phyloP scores from a whole-genome alignment of 2,888 invertebrate genomes.

The Torymus auratus region DNA sequence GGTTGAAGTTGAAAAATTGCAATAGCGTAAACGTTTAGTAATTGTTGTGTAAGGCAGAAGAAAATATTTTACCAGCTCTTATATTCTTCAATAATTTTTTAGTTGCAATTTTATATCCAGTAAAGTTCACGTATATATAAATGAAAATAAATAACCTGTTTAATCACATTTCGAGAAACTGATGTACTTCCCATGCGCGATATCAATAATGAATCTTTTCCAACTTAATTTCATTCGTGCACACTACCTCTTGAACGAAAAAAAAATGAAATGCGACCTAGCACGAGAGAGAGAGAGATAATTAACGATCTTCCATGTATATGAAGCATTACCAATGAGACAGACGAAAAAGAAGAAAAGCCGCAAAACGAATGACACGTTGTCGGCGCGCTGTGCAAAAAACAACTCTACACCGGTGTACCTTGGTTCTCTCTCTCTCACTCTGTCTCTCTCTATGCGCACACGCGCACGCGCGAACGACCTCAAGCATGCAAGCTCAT shows the following conservation, averaged over 20 bases:
- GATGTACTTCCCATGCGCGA: background rate
- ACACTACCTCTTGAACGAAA: no score
- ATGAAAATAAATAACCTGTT: slow-evolving; percentile 1
- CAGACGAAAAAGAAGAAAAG: background rate
- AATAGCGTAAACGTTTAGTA: no score
- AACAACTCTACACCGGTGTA: slow-evolving; percentile 10
- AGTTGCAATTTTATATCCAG: no score
- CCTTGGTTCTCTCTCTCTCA: slow-evolving; percentile 1
- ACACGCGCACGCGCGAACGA: slow-evolving; percentile 1
- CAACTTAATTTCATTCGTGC: slow-evolving; percentile 7
- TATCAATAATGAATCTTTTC: slow-evolving; percentile 31
- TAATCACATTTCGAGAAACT: no score
- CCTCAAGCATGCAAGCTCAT: slow-evolving; percentile 1
- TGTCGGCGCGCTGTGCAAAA: background rate
- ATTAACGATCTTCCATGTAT: slow-evolving; percentile 19
- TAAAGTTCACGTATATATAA: no score
- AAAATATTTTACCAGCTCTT: no score
- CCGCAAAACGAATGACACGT: background rate
- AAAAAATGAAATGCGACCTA: no score
- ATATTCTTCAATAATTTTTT: no score
- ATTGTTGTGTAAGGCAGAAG: no score
- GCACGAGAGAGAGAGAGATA: background rate
- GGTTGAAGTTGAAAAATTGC: no score
- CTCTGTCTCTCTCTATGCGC: no score
- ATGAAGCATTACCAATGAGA: background rate